Conservation (phyloP, 2,888 invertebrate species). For the Tryphoninae sp. region DNA sequence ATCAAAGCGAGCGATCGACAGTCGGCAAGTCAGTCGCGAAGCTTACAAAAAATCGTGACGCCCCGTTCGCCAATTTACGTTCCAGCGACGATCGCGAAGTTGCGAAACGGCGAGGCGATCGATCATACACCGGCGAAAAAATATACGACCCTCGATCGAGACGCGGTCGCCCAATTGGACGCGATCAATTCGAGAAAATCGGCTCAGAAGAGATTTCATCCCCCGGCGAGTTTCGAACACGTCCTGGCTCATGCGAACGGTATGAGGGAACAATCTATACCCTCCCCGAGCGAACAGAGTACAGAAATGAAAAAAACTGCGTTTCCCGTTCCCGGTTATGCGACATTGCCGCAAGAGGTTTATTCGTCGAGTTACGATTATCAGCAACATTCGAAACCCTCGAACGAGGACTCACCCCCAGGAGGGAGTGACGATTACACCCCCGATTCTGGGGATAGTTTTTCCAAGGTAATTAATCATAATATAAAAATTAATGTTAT, state of each 20-base stretch:
- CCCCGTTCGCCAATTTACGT: slow-evolving; percentile 75
- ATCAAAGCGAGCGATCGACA: slow-evolving; percentile 10
- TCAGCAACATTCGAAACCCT: slow-evolving; percentile 50
- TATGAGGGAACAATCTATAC: slow-evolving; percentile 45
- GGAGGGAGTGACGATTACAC: slow-evolving; percentile 61
- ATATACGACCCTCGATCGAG: slow-evolving; percentile 74
- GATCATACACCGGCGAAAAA: slow-evolving; percentile 70
- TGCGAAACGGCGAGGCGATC: slow-evolving; percentile 75
- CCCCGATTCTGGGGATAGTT: slow-evolving; percentile 48
- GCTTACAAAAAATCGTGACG: slow-evolving; percentile 70
- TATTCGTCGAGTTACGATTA: slow-evolving; percentile 56
- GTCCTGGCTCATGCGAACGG: slow-evolving; percentile 58
- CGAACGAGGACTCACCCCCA: slow-evolving; percentile 53
- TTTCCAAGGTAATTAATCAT: slow-evolving; percentile 63
- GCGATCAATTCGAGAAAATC: slow-evolving; percentile 58
- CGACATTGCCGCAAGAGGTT: slow-evolving; percentile 60
- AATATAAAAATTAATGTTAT: slow-evolving; percentile 32
- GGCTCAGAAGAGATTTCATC: slow-evolving; percentile 76
- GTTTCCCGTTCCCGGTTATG: slow-evolving; percentile 60
- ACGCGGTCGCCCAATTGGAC: slow-evolving; percentile 71
- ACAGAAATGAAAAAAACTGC: slow-evolving; percentile 28
- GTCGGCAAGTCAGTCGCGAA: slow-evolving; percentile 65
- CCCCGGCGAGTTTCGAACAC: slow-evolving; percentile 73
- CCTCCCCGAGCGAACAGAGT: slow-evolving; percentile 3
- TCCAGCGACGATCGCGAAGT: slow-evolving; percentile 64